These are phyloP conservation scores for Sesia apiformis DNA, from an alignment of 2,888 invertebrate genomes.

Conservation along the genomic window DNA sequence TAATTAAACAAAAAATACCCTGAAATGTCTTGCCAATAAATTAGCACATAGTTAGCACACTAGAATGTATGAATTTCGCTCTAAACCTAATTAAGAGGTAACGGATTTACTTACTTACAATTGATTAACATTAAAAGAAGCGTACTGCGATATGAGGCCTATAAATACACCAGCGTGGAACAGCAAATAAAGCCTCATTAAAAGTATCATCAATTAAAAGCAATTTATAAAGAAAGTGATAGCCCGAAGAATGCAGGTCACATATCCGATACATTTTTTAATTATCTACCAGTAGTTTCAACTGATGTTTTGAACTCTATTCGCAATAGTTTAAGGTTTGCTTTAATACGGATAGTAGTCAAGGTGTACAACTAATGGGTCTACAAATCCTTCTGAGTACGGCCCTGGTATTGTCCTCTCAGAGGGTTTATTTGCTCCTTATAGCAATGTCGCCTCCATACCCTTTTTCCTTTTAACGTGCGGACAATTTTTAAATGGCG, in stretches of 20 bases:
- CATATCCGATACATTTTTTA: conserved; percentile 44
- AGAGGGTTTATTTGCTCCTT: conserved; percentile 58
- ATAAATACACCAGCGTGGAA: not conserved
- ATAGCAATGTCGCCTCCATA: conserved; percentile 47
- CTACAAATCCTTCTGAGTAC: conserved; percentile 63
- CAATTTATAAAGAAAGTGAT: conserved; percentile 35
- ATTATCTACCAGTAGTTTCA: conserved; percentile 25
- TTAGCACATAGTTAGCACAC: too few relatives aligned
- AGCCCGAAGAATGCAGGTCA: conserved; percentile 38
- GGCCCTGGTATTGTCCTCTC: conserved; percentile 61
- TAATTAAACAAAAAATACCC: too few relatives aligned
- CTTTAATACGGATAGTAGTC: conserved; percentile 1
- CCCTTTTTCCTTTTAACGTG: conserved; percentile 63
- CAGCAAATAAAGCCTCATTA: conserved; percentile 4
- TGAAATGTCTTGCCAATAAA: too few relatives aligned
- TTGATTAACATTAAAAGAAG: not conserved
- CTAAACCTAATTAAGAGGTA: not conserved
- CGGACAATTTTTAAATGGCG: conserved; percentile 71
- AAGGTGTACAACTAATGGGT: conserved; percentile 55
- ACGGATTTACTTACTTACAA: not conserved
- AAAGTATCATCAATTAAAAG: conserved; percentile 25
- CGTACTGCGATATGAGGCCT: not conserved
- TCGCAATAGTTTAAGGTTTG: conserved; percentile 8
- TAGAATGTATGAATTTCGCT: not conserved
- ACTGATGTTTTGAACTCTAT: conserved; percentile 7